phyloP scores from a whole-genome alignment of 2,113 vertebrate species.

The Salvelinus namaycush region DNA sequence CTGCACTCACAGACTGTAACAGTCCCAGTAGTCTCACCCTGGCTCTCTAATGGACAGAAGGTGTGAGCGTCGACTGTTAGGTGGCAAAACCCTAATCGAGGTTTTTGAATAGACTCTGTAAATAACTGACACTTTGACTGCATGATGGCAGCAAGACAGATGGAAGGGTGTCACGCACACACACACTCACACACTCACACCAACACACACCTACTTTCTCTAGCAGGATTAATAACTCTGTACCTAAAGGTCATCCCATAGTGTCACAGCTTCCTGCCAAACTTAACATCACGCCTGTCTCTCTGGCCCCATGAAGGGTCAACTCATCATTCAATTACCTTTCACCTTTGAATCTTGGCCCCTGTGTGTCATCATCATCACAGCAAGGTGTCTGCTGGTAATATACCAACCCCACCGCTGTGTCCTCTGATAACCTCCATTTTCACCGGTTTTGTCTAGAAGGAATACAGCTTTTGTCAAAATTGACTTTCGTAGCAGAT shows the following conservation, averaged over 20 bases:
- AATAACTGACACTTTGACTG: not conserved
- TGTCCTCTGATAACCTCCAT: not conserved
- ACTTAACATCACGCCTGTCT: slow-evolving; percentile 9
- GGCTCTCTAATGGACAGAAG: not conserved
- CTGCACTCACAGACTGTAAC: not conserved
- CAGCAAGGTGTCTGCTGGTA: not conserved
- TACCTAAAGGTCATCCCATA: slow-evolving; percentile 6
- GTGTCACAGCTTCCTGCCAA: slow-evolving; percentile 5
- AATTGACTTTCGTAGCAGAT: too few species aligned
- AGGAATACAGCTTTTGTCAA: too few species aligned
- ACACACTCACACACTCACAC: too few species aligned
- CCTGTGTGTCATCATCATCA: too few species aligned
- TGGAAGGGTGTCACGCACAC: not conserved
- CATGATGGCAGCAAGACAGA: not conserved
- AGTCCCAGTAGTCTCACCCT: not conserved
- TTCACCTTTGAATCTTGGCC: not conserved
- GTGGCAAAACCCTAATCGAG: too few species aligned
- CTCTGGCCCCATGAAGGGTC: slow-evolving; percentile 10
- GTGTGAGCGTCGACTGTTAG: not conserved
- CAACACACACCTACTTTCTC: not conserved
- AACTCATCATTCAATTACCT: slow-evolving; percentile 19
- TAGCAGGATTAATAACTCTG: slow-evolving; percentile 33
- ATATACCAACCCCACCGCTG: not conserved
- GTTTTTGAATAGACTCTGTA: not conserved
- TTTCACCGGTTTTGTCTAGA: too few species aligned